phyloP scores from a whole-genome alignment of 2,113 vertebrate species.

The Capricornis sumatraensis region DNA sequence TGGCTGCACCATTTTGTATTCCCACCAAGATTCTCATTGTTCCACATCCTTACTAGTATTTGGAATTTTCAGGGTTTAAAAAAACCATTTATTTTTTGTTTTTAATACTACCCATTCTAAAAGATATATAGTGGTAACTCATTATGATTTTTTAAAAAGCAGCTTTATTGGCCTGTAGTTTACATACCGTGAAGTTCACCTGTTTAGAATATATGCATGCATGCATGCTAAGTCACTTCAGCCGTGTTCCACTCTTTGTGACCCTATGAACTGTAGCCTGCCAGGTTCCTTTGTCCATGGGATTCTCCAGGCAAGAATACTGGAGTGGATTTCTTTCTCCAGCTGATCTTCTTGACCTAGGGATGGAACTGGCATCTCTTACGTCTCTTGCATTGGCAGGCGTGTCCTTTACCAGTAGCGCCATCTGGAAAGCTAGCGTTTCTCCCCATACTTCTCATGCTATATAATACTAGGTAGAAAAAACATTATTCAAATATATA shows the following conservation, averaged over 20 bases:
- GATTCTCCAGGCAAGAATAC: not conserved
- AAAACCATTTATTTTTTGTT: not conserved
- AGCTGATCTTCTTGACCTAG: not conserved
- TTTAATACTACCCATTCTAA: not conserved
- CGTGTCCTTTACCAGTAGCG: accelerated
- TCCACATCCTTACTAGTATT: not conserved
- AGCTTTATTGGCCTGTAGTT: not conserved
- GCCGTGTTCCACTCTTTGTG: not conserved
- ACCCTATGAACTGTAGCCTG: not conserved
- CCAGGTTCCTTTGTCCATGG: not conserved
- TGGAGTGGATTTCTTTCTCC: not conserved
- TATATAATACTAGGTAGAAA: not conserved
- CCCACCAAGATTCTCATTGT: not conserved
- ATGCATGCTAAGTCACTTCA: not conserved
- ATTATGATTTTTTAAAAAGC: not conserved
- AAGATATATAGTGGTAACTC: not conserved
- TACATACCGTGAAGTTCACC: not conserved
- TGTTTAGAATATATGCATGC: not conserved
- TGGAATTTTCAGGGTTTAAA: not conserved
- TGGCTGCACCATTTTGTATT: not conserved
- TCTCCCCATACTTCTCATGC: not conserved
- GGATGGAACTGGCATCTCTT: not conserved
- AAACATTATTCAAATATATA: not conserved
- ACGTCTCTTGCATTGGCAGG: not conserved
- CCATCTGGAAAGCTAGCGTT: not conserved